These are phyloP conservation scores for Phragmatobia fuliginosa DNA, from an alignment of 2,888 invertebrate genomes.

Conservation along the genomic window DNA sequence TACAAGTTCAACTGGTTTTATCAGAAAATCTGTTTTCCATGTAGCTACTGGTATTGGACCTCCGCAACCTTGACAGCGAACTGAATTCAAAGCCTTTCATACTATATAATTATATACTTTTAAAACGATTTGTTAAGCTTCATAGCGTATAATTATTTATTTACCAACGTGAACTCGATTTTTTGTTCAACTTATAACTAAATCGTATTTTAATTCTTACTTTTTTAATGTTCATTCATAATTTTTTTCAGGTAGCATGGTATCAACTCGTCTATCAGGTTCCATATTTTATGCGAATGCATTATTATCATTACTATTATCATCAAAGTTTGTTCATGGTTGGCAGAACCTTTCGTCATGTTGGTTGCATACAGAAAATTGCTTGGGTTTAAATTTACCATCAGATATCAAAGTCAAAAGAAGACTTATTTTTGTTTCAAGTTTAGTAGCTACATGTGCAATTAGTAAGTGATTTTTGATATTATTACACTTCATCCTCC, in stretches of 20 bases:
- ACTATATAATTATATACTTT: no score
- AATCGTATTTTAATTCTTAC: no score
- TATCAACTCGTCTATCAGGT: conserved; percentile 68
- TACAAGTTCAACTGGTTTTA: no score
- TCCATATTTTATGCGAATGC: conserved; percentile 86
- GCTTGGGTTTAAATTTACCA: conserved; percentile 53
- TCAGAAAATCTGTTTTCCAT: no score
- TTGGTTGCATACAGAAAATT: conserved; percentile 65
- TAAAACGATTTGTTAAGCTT: no score
- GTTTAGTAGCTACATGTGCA: conserved; percentile 61
- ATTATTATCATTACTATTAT: conserved; percentile 81
- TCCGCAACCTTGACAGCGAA: no score
- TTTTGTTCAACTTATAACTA: no score
- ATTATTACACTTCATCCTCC: no score
- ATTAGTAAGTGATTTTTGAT: conserved; percentile 54
- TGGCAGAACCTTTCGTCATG: conserved; percentile 63
- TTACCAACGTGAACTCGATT: no score
- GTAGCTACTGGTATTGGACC: no score
- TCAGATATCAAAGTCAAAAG: conserved; percentile 60
- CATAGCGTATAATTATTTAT: no score
- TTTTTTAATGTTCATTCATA: not conserved
- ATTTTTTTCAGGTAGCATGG: conserved; percentile 59
- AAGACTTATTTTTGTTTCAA: conserved; percentile 57
- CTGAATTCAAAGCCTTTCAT: no score
- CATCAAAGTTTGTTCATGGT: conserved; percentile 72